Evolutionary conservation across 2,888 invertebrate genomes (phyloP).

Genomic region (Hirtodrosophila cameraria): DNA sequence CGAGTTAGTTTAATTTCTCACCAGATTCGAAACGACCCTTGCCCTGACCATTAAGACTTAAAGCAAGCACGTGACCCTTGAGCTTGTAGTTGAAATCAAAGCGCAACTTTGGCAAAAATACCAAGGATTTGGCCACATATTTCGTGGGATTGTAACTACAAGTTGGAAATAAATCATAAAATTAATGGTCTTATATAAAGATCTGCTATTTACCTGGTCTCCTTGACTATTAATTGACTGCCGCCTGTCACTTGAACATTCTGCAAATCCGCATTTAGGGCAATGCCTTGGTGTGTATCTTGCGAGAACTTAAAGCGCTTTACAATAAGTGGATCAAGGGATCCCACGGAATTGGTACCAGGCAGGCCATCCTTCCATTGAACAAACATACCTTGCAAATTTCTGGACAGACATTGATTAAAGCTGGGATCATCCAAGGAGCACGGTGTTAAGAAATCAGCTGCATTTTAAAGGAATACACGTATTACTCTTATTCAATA

Average conservation of each 20-base stretch:
- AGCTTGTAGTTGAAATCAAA: constrained; percentile 88
- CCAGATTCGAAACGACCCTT: constrained; percentile 86
- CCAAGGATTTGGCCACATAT: constrained; percentile 50
- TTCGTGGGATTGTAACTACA: constrained; percentile 44
- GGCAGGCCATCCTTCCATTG: constrained; percentile 69
- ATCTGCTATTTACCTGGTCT: constrained; percentile 85
- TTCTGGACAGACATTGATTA: constrained; percentile 41
- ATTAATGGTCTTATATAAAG: neutral
- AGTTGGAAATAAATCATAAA: constrained; percentile 28
- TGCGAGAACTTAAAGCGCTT: constrained; percentile 62
- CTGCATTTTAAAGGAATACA: too few species aligned
- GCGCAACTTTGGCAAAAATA: constrained; percentile 86
- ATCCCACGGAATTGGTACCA: constrained; percentile 53
- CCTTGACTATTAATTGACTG: constrained; percentile 86
- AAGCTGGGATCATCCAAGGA: constrained; percentile 32
- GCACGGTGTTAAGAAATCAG: constrained; percentile 52
- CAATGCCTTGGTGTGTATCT: constrained; percentile 58
- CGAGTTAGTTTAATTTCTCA: constrained; percentile 83
- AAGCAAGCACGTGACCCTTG: constrained; percentile 87
- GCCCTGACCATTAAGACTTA: constrained; percentile 87
- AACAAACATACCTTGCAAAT: constrained; percentile 50
- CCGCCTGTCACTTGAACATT: constrained; percentile 87
- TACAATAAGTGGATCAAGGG: constrained; percentile 60
- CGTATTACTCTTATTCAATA: too few species aligned
- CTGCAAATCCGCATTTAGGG: constrained; percentile 88